Evolutionary conservation across 2,888 invertebrate species (phyloP).

Genomic region (Chalcis sispes): DNA sequence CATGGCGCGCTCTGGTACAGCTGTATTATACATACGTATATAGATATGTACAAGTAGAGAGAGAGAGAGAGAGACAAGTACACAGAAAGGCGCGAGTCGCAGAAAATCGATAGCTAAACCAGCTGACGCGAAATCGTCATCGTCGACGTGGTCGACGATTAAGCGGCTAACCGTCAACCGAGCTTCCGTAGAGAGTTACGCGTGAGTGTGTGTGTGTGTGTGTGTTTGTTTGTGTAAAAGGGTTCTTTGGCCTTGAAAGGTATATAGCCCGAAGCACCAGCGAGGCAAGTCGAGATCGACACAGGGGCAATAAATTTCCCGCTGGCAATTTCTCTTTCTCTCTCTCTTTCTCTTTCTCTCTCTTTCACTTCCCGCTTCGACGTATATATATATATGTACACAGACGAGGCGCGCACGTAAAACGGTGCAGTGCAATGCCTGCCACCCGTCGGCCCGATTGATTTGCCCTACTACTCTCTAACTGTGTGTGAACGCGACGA

Average conservation of each 20-base stretch:
- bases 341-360: conserved; percentile 23
- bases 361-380: background rate
- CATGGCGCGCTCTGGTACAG: too few relatives aligned
- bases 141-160: conserved; percentile 35
- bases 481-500: background rate
- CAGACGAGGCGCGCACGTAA: conserved; percentile 26
- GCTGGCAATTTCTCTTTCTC: conserved; percentile 21
- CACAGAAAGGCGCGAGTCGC: background rate
- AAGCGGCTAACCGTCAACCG: background rate
- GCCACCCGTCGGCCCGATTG: conserved; percentile 40
- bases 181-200: too few relatives aligned
- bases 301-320: conserved; percentile 48
- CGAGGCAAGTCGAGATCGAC: conserved; percentile 27
- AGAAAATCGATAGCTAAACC: conserved; percentile 32
- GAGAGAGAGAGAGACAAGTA: too few relatives aligned
- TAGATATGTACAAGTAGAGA: too few relatives aligned
- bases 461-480: conserved; percentile 33
- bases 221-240: conserved; percentile 40
- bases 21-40: too few relatives aligned
- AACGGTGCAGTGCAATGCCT: background rate
- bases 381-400: background rate
- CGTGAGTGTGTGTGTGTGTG: too few relatives aligned
- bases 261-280: background rate
- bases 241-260: conserved; percentile 54
- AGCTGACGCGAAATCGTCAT: conserved; percentile 51